These are phyloP conservation scores for sheep (Ovis aries) DNA, from an alignment of 2,113 vertebrate genomes.

Conservation along the genomic window DNA sequence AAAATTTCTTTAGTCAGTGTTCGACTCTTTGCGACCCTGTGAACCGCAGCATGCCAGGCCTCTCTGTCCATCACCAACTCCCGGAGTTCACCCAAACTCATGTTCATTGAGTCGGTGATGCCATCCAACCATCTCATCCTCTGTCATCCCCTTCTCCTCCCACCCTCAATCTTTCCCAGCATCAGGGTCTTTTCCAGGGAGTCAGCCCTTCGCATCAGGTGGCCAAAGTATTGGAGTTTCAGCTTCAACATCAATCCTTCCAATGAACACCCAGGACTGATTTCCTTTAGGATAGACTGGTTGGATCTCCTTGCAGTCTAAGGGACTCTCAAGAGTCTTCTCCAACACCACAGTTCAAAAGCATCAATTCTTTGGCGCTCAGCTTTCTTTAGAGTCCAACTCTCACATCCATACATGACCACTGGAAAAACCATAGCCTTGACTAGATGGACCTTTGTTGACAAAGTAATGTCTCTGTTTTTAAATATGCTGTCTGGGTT, in stretches of 20 bases:
- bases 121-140: not conserved
- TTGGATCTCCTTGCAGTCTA: not conserved
- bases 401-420: not conserved
- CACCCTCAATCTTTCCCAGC: not conserved
- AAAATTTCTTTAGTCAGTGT: not conserved
- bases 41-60: not conserved
- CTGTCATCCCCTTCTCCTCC: not conserved
- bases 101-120: fast-evolving
- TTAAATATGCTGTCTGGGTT: not conserved
- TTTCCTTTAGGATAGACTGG: not conserved
- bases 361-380: not conserved
- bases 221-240: not conserved
- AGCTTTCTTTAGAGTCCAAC: not conserved
- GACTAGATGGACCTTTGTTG: not conserved
- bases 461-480: not conserved
- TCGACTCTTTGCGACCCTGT: fast-evolving
- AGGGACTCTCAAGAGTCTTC: not conserved
- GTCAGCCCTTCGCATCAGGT: not conserved
- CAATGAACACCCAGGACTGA: not conserved
- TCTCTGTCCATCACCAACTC: not conserved
- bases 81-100: not conserved
- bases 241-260: not conserved
- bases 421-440: not conserved
- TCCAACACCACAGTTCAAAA: not conserved
- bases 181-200: not conserved